Conservation (phyloP, 2,888 invertebrate species). For the Osedax frankpressi region DNA sequence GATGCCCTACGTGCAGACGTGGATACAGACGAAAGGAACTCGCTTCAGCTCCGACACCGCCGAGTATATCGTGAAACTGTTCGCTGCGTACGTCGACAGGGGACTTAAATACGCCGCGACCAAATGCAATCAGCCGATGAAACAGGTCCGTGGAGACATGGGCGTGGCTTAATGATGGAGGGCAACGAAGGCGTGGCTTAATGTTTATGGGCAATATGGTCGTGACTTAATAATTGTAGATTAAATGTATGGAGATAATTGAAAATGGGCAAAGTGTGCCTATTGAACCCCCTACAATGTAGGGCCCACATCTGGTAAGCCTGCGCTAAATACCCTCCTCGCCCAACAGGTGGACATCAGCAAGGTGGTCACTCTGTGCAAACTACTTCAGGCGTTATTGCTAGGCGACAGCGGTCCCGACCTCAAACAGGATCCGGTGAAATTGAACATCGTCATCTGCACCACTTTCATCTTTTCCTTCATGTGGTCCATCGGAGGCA, state of each 20-base stretch:
- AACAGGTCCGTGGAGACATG: too few relatives aligned
- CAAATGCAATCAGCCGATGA: constrained; percentile 60
- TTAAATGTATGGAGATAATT: not conserved
- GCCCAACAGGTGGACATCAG: constrained; percentile 61
- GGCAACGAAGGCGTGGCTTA: too few relatives aligned
- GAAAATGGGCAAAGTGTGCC: not conserved
- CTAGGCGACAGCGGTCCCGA: constrained; percentile 56
- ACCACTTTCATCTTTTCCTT: constrained; percentile 70
- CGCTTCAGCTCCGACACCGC: constrained; percentile 49
- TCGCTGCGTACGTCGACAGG: constrained; percentile 55
- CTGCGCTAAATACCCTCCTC: not conserved
- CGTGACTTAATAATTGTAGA: not conserved
- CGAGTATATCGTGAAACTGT: constrained; percentile 58
- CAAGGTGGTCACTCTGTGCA: constrained; percentile 65
- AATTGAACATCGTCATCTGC: constrained; percentile 56
- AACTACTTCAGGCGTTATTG: constrained; percentile 60
- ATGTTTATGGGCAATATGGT: too few relatives aligned
- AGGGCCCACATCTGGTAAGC: too few relatives aligned
- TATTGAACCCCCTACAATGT: too few relatives aligned
- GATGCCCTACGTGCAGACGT: constrained; percentile 66
- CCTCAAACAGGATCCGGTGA: constrained; percentile 51
- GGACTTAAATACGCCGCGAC: constrained; percentile 59
- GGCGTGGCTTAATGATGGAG: too few relatives aligned
- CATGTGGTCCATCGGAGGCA: constrained; percentile 76
- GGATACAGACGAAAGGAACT: constrained; percentile 53